phyloP scores from a whole-genome alignment of 2,888 invertebrate genomes.

The Oxycera nigricornis region DNA sequence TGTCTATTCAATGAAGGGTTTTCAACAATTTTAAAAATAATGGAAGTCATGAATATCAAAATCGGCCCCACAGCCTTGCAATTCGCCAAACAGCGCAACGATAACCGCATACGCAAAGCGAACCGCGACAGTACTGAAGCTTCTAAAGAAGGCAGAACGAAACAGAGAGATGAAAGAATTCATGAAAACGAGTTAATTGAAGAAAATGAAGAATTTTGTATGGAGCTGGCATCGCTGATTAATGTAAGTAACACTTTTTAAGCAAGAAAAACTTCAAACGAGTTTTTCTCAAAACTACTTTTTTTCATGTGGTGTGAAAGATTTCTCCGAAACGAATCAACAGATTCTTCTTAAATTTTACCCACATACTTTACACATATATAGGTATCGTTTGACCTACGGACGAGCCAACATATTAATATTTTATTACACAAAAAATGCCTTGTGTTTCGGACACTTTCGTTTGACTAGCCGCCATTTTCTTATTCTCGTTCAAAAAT shows the following conservation, averaged over 20 bases:
- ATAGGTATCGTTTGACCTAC: neutral
- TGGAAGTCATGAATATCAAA: neutral
- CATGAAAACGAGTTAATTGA: conserved; percentile 3
- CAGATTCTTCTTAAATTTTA: neutral
- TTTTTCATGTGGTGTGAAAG: neutral
- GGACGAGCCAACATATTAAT: neutral
- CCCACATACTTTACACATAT: neutral
- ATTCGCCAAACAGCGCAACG: neutral
- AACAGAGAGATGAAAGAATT: neutral
- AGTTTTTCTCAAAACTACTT: no score
- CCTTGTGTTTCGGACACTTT: neutral
- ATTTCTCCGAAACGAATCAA: neutral
- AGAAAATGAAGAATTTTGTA: neutral
- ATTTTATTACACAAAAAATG: neutral
- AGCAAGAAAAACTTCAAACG: neutral
- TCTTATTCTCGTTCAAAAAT: no score
- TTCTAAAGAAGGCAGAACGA: neutral
- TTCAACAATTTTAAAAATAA: neutral
- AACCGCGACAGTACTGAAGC: neutral
- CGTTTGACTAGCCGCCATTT: conserved; percentile 7
- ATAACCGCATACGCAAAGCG: neutral
- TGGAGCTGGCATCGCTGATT: neutral
- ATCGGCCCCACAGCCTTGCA: neutral
- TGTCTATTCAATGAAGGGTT: neutral
- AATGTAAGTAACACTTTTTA: neutral